phyloP scores from a whole-genome alignment of 1,140 invertebrate genomes.

The Gyrodactylus salaris region DNA sequence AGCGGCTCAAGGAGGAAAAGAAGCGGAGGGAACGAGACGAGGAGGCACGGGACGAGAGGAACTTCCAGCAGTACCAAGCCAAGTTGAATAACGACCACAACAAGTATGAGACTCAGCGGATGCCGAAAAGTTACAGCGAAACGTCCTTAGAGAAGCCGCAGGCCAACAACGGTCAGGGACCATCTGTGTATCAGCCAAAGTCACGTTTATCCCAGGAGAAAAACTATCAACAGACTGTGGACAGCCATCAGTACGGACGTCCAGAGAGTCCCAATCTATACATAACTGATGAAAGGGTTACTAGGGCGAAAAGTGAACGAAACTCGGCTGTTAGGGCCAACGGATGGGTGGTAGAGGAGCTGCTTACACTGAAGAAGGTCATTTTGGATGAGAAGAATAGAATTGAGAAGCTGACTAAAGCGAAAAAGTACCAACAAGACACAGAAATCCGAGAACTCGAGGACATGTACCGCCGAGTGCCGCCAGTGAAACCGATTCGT shows the following conservation, averaged over 20 bases:
- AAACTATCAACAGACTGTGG: too few relatives aligned
- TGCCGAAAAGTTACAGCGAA: background rate
- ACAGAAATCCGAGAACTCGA: background rate
- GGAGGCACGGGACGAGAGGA: conserved; percentile 9
- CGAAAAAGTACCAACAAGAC: background rate
- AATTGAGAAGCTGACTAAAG: background rate
- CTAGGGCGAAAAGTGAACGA: background rate
- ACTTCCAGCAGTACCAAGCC: conserved; percentile 8
- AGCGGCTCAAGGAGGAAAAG: conserved; percentile 8
- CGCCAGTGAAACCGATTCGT: background rate
- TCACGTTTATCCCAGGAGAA: too few relatives aligned
- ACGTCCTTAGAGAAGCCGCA: too few relatives aligned
- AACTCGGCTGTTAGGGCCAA: too few relatives aligned
- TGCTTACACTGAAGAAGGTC: background rate
- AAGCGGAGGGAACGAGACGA: conserved; percentile 7
- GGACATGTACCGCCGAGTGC: background rate
- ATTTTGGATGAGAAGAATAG: background rate
- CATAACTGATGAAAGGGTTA: background rate
- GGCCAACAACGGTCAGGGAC: background rate
- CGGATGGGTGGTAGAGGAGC: background rate
- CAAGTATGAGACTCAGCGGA: background rate
- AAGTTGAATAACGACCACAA: background rate
- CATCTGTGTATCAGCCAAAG: background rate
- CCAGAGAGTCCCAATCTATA: background rate
- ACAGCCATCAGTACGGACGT: background rate